phyloP scores from a whole-genome alignment of 1,140 invertebrate genomes.

The Drosophila carrolli region DNA sequence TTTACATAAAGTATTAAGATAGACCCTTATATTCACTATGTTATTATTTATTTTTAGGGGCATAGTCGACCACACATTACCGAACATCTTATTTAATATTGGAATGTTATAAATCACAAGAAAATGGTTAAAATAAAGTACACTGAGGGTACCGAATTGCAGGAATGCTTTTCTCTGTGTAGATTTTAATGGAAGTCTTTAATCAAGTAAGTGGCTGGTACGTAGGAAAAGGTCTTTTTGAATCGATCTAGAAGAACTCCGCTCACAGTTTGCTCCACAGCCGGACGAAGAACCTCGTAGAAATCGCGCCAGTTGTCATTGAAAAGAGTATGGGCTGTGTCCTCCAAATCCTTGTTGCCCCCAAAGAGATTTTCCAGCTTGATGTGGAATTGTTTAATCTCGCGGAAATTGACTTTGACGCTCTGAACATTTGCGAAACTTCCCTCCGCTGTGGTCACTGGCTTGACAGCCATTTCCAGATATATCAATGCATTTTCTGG shows the following conservation, averaged over 20 bases:
- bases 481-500: slow-evolving; percentile 87
- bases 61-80: too few species aligned
- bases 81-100: background rate
- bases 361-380: slow-evolving; percentile 60
- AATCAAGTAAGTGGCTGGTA: slow-evolving; percentile 85
- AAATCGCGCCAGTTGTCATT: slow-evolving; percentile 73
- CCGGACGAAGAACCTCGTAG: slow-evolving; percentile 86
- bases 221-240: slow-evolving; percentile 87
- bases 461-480: slow-evolving; percentile 86
- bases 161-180: too few species aligned
- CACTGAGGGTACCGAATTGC: background rate
- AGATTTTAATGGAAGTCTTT: slow-evolving; percentile 55
- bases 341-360: slow-evolving; percentile 69
- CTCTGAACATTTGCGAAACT: slow-evolving; percentile 87
- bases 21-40: too few species aligned
- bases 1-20: too few species aligned
- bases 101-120: background rate
- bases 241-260: slow-evolving; percentile 87
- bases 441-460: slow-evolving; percentile 86
- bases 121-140: background rate
- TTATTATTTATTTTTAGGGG: too few species aligned
- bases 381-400: slow-evolving; percentile 69
- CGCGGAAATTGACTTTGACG: slow-evolving; percentile 43
- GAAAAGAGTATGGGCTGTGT: slow-evolving; percentile 64
- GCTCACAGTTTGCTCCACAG: slow-evolving; percentile 87